Conservation (phyloP, 2,888 invertebrate species). For the Ornithoptera priamus region DNA sequence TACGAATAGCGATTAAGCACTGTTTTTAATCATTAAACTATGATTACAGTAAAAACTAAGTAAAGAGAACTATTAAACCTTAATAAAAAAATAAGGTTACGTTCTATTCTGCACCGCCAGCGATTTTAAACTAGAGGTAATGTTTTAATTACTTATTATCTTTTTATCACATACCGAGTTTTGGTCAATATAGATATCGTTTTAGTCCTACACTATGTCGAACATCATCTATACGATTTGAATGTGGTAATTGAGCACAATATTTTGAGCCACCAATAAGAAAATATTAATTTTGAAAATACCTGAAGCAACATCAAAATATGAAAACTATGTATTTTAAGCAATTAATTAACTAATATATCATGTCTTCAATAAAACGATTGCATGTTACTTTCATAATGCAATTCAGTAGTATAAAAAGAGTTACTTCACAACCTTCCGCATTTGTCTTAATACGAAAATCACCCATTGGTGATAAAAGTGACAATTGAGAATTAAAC, state of each 20-base stretch:
- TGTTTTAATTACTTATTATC: neutral
- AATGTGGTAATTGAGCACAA: neutral
- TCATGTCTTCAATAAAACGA: neutral
- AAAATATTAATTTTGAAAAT: neutral
- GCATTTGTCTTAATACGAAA: slow-evolving; percentile 12
- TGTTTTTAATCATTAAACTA: neutral
- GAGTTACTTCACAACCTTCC: neutral
- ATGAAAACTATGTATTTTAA: neutral
- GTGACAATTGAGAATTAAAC: slow-evolving; percentile 19
- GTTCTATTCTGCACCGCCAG: neutral
- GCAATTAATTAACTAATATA: no score
- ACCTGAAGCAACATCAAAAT: neutral
- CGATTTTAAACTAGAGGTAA: neutral
- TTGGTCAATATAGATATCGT: neutral
- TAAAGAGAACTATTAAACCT: neutral
- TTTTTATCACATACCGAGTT: neutral
- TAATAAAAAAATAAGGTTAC: neutral
- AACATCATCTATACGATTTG: neutral
- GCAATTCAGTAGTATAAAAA: neutral
- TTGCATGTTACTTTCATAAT: neutral
- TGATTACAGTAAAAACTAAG: neutral
- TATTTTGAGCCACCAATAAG: neutral
- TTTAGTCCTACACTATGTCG: neutral
- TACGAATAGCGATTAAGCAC: neutral
- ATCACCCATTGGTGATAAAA: slow-evolving; percentile 9